Evolutionary conservation across 2,888 invertebrate genomes (phyloP), one percentile per base, ranked within the genome.

Genomic region (Minunthozetes semirufus): DNA sequence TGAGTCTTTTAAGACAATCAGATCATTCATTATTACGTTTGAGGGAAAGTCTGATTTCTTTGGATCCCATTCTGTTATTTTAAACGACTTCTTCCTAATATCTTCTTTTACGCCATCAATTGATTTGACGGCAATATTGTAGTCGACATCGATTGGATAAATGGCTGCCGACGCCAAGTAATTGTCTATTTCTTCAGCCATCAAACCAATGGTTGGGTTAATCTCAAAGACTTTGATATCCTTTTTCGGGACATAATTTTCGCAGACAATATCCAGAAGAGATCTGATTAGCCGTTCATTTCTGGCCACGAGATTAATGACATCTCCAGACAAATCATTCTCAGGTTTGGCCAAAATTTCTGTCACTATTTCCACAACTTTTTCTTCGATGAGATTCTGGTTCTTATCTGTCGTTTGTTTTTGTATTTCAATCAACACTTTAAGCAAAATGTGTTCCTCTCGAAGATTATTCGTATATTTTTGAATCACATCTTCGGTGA

Each of bases 181-280:
- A 1, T 50, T 15, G 66, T 72, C 72, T 5, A 72, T 13, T 50
- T 33, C 27, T 29, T 42, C 5, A 17, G 66, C 33, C 72, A 72
- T 17, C 46, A 46, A 13, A 53, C 6, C 53, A n/a, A 1, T n/a
- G 1, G 53, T 53, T 3, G 19, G 19, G 19, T 53, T 53, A n/a
- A 88, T 84, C 85, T 95, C 94, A 17, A 87, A 85, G 19, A 88
- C 85, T 83, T 90, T 91, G n/a, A 94, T 82, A 81, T 72, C 72
- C 22, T 66, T 72, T n/a, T 90, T 90, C 4, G 88, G 82, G 15
- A 88, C 86, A 59, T 85, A 84, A 82, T 94, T 95, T 85, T 94
- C 94, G 42, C 89, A 83, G 29, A 89, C 88, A 13, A 90, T 83
- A 82, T 94, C 93, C 73, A 92, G 81, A 75, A 83, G 46, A 3